Evolutionary conservation across 1,140 invertebrate genomes (phyloP).

Genomic region (Plectrocnemia conspersa): DNA sequence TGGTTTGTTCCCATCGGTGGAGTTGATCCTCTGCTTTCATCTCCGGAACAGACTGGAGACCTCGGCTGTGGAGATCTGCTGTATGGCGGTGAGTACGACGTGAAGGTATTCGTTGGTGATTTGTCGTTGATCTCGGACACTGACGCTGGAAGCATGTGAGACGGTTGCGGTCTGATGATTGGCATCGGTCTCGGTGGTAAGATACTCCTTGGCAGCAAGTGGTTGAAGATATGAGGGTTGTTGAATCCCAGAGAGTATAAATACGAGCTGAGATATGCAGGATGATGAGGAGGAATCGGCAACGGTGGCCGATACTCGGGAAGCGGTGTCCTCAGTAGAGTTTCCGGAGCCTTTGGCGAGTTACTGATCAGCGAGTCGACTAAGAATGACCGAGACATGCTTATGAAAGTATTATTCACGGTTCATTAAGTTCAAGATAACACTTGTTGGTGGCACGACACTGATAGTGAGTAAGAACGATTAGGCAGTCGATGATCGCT

Average conservation of each 20-base stretch:
- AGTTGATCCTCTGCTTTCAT: conserved; percentile 52
- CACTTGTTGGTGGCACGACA: conserved; percentile 17
- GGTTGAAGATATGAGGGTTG: conserved; percentile 51
- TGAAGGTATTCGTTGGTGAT: neutral
- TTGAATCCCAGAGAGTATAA: conserved; percentile 57
- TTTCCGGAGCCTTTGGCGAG: conserved; percentile 50
- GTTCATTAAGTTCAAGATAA: conserved; percentile 23
- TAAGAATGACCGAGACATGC: conserved; percentile 70
- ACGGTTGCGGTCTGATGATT: conserved; percentile 33
- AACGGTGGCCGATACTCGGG: conserved; percentile 46
- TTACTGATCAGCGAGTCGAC: conserved; percentile 70
- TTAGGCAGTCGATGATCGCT: conserved; percentile 2
- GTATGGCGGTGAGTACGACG: conserved; percentile 43
- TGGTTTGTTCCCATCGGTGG: conserved; percentile 53
- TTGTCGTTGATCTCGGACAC: conserved; percentile 38
- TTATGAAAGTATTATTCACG: conserved; percentile 25
- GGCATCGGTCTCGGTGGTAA: conserved; percentile 38
- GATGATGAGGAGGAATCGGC: conserved; percentile 56
- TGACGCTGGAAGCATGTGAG: conserved; percentile 35
- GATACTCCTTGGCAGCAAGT: conserved; percentile 27
- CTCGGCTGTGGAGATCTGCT: conserved; percentile 46
- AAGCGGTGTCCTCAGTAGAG: conserved; percentile 41
- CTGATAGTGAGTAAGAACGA: neutral
- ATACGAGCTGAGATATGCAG: conserved; percentile 57
- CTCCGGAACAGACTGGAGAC: conserved; percentile 38